Evolutionary conservation across 1,140 invertebrate species (phyloP), one percentile per base, ranked within the genome.

Genomic region (Pseudomyrmex flavicornis): DNA sequence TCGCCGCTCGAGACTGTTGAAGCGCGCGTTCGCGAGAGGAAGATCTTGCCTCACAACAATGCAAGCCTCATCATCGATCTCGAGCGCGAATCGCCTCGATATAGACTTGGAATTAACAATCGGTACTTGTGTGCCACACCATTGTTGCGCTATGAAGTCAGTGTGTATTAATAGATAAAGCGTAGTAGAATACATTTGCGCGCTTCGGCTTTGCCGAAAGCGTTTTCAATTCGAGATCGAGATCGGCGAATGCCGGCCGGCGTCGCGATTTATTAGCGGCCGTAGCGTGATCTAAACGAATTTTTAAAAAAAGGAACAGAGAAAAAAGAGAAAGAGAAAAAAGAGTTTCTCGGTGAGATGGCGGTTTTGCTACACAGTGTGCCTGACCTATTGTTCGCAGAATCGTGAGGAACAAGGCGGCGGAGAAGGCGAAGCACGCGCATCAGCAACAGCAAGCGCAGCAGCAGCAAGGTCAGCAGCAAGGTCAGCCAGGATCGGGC

Each of bases 391-490:
- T 88, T 84, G 83, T 92, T 90, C 93, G 7, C 94, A 99, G 98
- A 95, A 99, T 99, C 94, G 98, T 99, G 62, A 95, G 98, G 79
- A 99, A 99, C 95, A 99, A 99, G 92, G 98, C 98, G 12, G 98
- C 98, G 4, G 98, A 99, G 94, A 99, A 98, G 92, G 98, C 98
- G 90, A 99, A 99, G 93, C 97, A 98, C 91, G 97, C 97, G 44
- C 97, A 98, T 93, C 97, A 97, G 89, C 96, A 96, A 95, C 94
- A 97, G 94, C 94, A 96, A 86, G 94, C 94, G 84, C 95, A 96
- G 86, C 94, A 95, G 91, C 95, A 93, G 91, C 91, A 95, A 95
- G 86, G 95, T 95, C 92, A 94, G 89, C 91, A 93, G 82, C 93
- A 95, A 91, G 92, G 93, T 85, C 93, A 94, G 80, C 90, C 91